Evolutionary conservation across 2,797 vertebrate genomes (phyloP), one percentile per base, ranked within the genome.

Genomic region (Percopsis omiscomaycus): DNA sequence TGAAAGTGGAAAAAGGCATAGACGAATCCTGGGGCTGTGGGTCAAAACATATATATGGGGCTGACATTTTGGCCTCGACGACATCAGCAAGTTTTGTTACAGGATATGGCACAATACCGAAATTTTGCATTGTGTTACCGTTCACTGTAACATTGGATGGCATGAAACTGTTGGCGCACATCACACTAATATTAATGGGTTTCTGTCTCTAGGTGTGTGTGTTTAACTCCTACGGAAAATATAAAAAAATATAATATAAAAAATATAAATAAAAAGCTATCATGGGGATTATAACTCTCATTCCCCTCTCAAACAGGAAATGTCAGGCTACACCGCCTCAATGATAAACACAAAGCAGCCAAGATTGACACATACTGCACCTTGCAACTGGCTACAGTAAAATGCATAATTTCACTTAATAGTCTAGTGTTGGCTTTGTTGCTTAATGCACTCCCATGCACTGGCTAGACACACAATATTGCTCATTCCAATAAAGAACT

Each of bases 1-100:
- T 65, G 55, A 74, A 74, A 71, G 66, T 47, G 27, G 46, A 59
- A 44, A 9, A 12, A 32, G n/a, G 29, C 37, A 49, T 59, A 3
- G 48, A 73, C 28, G 28, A 54, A 69, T 66, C 61, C 59, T n/a
- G 48, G 2, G 4, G 9, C n/a, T 27, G n/a, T 42, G 15, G 28
- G 28, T 60, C 32, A 44, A 9, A 53, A 54, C 47, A 58, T 45
- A 29, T 45, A 29, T 69, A 71, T 66, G 59, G 72, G 71, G 62
- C 60, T 64, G 70, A 78, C 59, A 70, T 2, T 16, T 5, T 69
- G 73, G 74, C 67, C 71, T 37, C 1, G 11, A 69, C 68, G 51
- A 72, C 72, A 73, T 75, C 49, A 59, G 44, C 51, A 51, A 22
- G 1, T 32, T 79, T 74, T 72, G 65, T 66, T 61, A 64, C n/a